Evolutionary conservation across 2,888 invertebrate genomes (phyloP), one percentile per base, ranked within the genome.

Genomic region (Netelia virgata): DNA sequence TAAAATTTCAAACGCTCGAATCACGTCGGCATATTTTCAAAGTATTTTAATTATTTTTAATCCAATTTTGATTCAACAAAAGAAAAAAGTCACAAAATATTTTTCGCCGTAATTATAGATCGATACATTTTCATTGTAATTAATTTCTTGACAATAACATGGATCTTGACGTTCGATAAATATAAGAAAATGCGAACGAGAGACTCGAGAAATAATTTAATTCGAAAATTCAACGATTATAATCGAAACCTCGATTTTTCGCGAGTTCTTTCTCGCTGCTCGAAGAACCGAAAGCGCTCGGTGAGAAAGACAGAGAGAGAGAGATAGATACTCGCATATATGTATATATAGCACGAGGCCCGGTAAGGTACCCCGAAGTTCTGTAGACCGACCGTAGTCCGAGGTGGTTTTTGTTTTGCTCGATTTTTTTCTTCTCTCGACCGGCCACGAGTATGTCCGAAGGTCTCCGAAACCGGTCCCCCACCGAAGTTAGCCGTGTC

Each of bases 381-480:
- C 57, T 73, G 73, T 61, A 16, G 69, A 66, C 50, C 23, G 63
- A 11, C 18, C 41, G 36, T 59, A 69, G 57, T 76, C 47, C 78
- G 61, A 28, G 59, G 28, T 28, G 8, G 9, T 53, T 68, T 68
- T 3, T 61, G 70, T 84, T 84, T 84, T 84, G 84, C 81, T 84
- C 84, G 77, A 81, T 81, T 84, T 84, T 76, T 80, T 47, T 66
- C 16, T 55, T 43, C 11, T 50, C 43, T 74, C 66, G 55, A 81
- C 81, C 53, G 84, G 82, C 69, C 79, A 86, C 83, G 84, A 86
- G 78, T 82, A 86, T 82, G 86, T 88, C 85, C 90, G 90, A 91
- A 91, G 92, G 91, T 91, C 91, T 91, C 90, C 89, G 89, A 92
- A 93, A 93, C 93, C 93, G 93, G 93, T 93, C 92, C 85, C 83